These are phyloP conservation scores for Geotrypetes seraphini DNA, from an alignment of 2,797 vertebrate species.

Conservation along the genomic window DNA sequence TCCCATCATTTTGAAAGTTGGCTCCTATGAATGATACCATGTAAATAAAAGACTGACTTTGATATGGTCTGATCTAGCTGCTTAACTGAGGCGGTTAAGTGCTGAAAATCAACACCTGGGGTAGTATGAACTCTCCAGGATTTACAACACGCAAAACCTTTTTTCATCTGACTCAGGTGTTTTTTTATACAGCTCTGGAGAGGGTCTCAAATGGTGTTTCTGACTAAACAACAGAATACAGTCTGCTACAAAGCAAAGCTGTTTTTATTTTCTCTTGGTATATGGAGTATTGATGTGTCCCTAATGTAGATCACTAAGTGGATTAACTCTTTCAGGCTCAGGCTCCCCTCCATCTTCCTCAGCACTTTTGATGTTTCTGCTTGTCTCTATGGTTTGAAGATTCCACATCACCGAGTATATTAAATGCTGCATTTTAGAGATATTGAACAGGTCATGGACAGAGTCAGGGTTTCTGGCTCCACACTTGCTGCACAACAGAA, in stretches of 20 bases:
- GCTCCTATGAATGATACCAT: too few species aligned
- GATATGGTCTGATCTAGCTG: too few species aligned
- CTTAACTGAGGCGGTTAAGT: too few species aligned
- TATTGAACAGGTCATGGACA: too few species aligned
- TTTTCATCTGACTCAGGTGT: slow-evolving; percentile 27
- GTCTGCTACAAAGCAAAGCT: slow-evolving; percentile 40
- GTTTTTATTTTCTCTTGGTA: slow-evolving; percentile 36
- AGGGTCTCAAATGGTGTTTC: slow-evolving; percentile 27
- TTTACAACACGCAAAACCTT: slow-evolving; percentile 31
- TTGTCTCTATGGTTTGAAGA: slow-evolving; percentile 17
- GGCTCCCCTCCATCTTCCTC: slow-evolving; percentile 13
- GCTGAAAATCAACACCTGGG: slow-evolving; percentile 35
- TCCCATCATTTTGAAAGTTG: too few species aligned
- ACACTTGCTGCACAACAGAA: too few species aligned
- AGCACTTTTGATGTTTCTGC: slow-evolving; percentile 11
- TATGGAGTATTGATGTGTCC: slow-evolving; percentile 21
- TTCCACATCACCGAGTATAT: slow-evolving; percentile 12
- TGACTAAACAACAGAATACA: slow-evolving; percentile 42
- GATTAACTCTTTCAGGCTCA: slow-evolving; percentile 18
- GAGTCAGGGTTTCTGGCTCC: too few species aligned
- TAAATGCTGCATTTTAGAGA: slow-evolving; percentile 33
- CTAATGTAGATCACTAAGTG: slow-evolving; percentile 38
- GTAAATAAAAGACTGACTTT: too few species aligned
- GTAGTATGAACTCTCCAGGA: slow-evolving; percentile 40
- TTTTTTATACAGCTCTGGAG: slow-evolving; percentile 34